These are phyloP conservation scores for Hycleus cichorii DNA, from an alignment of 1,140 invertebrate genomes.

Conservation along the genomic window DNA sequence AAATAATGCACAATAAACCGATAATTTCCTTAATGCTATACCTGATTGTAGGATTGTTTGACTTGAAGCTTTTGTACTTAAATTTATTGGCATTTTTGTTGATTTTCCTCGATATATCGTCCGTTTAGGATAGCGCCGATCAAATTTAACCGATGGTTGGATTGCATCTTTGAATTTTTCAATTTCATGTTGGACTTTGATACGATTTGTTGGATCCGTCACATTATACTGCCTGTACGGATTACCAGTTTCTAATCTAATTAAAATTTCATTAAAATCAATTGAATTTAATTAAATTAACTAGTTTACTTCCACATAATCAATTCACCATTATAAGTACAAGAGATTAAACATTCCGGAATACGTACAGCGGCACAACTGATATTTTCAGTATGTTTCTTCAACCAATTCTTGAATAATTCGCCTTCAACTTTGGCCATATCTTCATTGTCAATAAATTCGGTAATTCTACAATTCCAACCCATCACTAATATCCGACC, in stretches of 20 bases:
- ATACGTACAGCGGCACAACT: conserved; percentile 52
- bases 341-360: conserved; percentile 61
- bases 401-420: conserved; percentile 42
- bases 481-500: conserved; percentile 59
- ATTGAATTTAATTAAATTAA: conserved; percentile 36
- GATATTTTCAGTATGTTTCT: conserved; percentile 66
- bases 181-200: conserved; percentile 34
- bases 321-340: conserved; percentile 65
- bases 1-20: conserved; percentile 35
- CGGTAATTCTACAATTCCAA: conserved; percentile 60
- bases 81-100: not conserved
- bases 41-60: not conserved
- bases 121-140: too few species aligned
- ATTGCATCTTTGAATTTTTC: not conserved
- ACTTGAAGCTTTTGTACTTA: not conserved
- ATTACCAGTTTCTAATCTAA: conserved; percentile 30
- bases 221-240: conserved; percentile 37
- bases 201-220: conserved; percentile 32
- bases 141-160: not conserved
- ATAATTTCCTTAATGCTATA: conserved; percentile 27
- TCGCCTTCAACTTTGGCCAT: not conserved
- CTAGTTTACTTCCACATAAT: conserved; percentile 54
- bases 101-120: not conserved
- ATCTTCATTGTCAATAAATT: conserved; percentile 56
- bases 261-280: not conserved